These are phyloP conservation scores for Maccullochella peelii DNA, from an alignment of 2,113 vertebrate species.

Conservation along the genomic window DNA sequence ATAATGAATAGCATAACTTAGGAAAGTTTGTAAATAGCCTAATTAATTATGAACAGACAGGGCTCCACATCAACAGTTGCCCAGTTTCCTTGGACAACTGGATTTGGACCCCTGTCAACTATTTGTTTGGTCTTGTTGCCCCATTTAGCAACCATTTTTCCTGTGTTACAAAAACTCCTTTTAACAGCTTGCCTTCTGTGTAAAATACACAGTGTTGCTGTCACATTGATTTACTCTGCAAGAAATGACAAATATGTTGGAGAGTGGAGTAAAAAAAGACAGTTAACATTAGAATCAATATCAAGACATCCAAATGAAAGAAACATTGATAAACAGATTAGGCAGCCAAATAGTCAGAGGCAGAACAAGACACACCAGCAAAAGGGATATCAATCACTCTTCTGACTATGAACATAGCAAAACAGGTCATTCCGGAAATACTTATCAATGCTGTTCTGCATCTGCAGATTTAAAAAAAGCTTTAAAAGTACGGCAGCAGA, in stretches of 20 bases:
- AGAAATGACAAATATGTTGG: neutral
- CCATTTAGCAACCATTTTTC: constrained; percentile 23
- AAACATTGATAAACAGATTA: constrained; percentile 17
- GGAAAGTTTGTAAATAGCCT: neutral
- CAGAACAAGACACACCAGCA: neutral
- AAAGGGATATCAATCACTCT: neutral
- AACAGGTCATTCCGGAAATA: constrained; percentile 51
- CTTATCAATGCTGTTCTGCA: constrained; percentile 3
- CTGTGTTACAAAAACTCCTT: neutral
- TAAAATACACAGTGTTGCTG: neutral
- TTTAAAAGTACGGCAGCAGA: neutral
- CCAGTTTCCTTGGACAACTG: neutral
- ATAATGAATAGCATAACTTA: neutral
- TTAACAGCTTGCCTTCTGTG: neutral
- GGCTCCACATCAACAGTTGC: neutral
- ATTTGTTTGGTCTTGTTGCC: constrained; percentile 23
- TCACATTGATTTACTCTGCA: neutral
- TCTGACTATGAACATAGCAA: neutral
- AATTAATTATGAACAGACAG: neutral
- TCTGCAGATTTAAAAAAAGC: neutral
- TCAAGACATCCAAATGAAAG: neutral
- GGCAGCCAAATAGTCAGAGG: neutral
- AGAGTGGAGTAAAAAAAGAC: neutral
- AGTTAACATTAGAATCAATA: neutral
- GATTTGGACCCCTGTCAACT: constrained; percentile 30